phyloP scores from a whole-genome alignment of 1,140 invertebrate genomes.

The Orchesella cincta region DNA sequence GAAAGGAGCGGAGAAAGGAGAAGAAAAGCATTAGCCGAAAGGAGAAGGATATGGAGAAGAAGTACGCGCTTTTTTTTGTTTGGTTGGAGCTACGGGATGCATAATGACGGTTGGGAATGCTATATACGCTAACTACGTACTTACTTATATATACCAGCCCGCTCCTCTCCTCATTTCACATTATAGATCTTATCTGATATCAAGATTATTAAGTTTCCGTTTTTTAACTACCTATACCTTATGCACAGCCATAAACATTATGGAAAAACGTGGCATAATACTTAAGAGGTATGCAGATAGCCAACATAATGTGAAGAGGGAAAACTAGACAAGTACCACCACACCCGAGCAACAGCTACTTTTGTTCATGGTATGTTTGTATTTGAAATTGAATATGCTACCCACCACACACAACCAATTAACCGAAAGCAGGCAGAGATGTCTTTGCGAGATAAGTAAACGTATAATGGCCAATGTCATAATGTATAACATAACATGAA shows the following conservation, averaged over 20 bases:
- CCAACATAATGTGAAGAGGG: too few relatives aligned
- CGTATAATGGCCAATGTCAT: too few relatives aligned
- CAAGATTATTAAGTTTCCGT: constrained; percentile 10
- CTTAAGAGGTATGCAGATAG: not conserved
- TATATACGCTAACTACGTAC: not conserved
- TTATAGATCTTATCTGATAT: not conserved
- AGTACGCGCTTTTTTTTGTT: too few relatives aligned
- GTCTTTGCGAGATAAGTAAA: too few relatives aligned
- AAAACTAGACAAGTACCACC: too few relatives aligned
- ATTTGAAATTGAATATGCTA: too few relatives aligned
- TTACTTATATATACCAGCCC: not conserved
- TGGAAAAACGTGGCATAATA: not conserved
- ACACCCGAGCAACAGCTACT: too few relatives aligned
- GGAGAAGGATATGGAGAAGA: not conserved
- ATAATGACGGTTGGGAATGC: constrained; percentile 10
- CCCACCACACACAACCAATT: too few relatives aligned
- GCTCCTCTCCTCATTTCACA: not conserved
- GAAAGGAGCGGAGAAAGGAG: not conserved
- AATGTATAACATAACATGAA: too few relatives aligned
- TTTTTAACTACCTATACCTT: not conserved
- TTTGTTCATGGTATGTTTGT: too few relatives aligned
- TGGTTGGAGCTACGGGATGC: too few relatives aligned
- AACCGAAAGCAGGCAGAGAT: too few relatives aligned
- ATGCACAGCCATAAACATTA: not conserved
- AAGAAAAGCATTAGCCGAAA: not conserved